A percentile compares a stretch with the other conserved stretches of the same genome.
Evolutionary conservation across 2,888 invertebrate genomes (phyloP).

Genomic region (Leptopilina drosophilae): DNA sequence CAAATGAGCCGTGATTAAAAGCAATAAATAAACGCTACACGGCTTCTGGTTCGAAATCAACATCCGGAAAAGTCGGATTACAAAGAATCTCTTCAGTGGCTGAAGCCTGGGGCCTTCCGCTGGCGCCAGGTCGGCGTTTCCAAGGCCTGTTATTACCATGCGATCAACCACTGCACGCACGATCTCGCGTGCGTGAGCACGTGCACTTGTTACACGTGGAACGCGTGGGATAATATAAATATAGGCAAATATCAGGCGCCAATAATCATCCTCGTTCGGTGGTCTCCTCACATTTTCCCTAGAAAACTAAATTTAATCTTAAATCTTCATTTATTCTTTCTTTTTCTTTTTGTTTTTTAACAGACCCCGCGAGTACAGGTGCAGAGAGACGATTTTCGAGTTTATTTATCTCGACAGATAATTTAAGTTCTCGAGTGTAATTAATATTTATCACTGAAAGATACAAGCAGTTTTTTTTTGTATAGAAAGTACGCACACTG

Average conservation of each 20-base stretch:
- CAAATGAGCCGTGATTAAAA: constrained; percentile 29
- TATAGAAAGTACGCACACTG: not conserved
- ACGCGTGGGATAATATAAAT: constrained; percentile 63
- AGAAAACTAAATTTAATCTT: not conserved
- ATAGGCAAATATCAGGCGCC: constrained; percentile 9
- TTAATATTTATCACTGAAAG: not conserved
- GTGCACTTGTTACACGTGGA: constrained; percentile 61
- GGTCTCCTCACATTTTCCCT: constrained; percentile 3
- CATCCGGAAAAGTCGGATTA: constrained; percentile 45
- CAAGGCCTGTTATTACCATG: constrained; percentile 70
- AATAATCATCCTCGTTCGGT: constrained; percentile 19
- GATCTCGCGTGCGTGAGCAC: constrained; percentile 68
- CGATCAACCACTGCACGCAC: constrained; percentile 69
- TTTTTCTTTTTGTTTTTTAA: too few relatives aligned
- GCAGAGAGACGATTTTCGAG: not conserved
- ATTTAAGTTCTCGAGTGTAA: not conserved
- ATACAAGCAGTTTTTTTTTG: not conserved
- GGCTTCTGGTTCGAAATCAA: constrained; percentile 29
- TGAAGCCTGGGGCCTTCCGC: constrained; percentile 63
- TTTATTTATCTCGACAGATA: constrained; percentile 2
- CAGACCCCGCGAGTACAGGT: too few relatives aligned
- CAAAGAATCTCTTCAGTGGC: constrained; percentile 54
- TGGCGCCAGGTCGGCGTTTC: constrained; percentile 70
- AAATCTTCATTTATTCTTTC: not conserved
- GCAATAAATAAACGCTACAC: not conserved